Base-by-base conservation (phyloP, 2,888 invertebrate genomes). In the Pseudococcus longispinus region DNA sequence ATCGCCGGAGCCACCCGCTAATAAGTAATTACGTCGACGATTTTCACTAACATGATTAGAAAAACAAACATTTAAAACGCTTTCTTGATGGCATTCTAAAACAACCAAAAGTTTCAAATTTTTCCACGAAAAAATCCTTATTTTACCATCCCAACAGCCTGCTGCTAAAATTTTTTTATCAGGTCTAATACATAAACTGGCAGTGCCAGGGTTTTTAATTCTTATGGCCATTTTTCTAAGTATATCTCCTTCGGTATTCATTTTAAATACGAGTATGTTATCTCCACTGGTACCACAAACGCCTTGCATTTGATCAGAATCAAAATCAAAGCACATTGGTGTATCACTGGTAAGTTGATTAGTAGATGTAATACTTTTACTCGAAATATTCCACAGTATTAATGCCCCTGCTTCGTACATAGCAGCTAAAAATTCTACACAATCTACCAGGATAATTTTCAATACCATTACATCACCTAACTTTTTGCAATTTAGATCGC, bases 71-170 rank as follows among this genome's bases (percentile, higher is more conserved):
- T 95, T 95, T 90, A 94, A 93, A 84, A 96, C 92, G 51, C 94
- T 93, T 88, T 93, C 93, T 88, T 93, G 93, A 89, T 96, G 96
- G 89, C 95, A 94, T 0, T 94, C 94, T 55, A 96, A 91, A 84
- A 95, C 95, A 1, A 93, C 95, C 88, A 96, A 91, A 4, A 94
- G 93, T 85, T 94, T 92, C 60, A 95, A 91, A 86, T 94, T 94
- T 90, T 94, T 95, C 94, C 95, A 95, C 1, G 96, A 95, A 90
- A 94, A 95, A 88, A 96, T 92, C 88, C 95, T 92, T 88, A 95
- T 91, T 88, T 94, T 92, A 1, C 95, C 94, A 90, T 96, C 96
- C 94, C 95, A 95, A 46, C 95, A 94, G 15, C 94, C 96, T 0
- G 93, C 92, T 26, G 93, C 93, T 89, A 96, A 94, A 9, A 96